Evolutionary conservation across 2,113 vertebrate species (phyloP), one percentile per base, ranked within the genome.

Genomic region (Hystrix brachyura): DNA sequence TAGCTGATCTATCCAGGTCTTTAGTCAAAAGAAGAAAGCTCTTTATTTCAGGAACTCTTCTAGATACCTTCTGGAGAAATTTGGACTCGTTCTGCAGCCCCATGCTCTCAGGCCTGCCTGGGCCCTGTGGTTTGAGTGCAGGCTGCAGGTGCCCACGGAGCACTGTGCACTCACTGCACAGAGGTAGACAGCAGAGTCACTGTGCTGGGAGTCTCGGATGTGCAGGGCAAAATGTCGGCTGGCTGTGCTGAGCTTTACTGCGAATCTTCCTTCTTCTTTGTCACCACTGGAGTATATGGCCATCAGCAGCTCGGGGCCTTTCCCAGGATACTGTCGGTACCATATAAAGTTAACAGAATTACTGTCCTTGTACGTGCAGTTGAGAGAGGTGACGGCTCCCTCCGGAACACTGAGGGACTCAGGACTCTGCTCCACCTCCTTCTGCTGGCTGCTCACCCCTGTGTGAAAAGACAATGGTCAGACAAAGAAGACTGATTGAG

Each of bases 381-480:
- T 51, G 46, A 76, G 72, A 74, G 80, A 87, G 4, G 43, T 38
- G 0, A 0, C 15, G 9, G 32, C 25, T 84, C 94, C 87, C 55
- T 76, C 94, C 23, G 5, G 38, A 53, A 87, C 71, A 10, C 23
- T n/a, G 80, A 71, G 79, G 51, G 60, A 32, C 3, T 3, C 57
- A 7, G 32, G 57, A 15, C 32, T 74, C 90, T 96, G 96, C 17
- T 95, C 43, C 83, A 95, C 94, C 13, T 10, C 53, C 12, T 74
- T 91, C n/a, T 96, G 64, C 25, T 94, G 96, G 64, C 97, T 57
- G 17, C 13, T 88, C 14, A 89, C 62, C 51, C 90, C 96, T 97
- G 87, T 81, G 23, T 2, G 65, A 14, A 91, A 76, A 90, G 43
- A 60, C 38, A 69, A 9, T 13, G 32, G 34, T 87, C n/a, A 67